Percentiles rank a stretch among this genome's conserved stretches.
Evolutionary conservation across 2,113 vertebrate genomes (phyloP).

Genomic region (Halichoeres trimaculatus): DNA sequence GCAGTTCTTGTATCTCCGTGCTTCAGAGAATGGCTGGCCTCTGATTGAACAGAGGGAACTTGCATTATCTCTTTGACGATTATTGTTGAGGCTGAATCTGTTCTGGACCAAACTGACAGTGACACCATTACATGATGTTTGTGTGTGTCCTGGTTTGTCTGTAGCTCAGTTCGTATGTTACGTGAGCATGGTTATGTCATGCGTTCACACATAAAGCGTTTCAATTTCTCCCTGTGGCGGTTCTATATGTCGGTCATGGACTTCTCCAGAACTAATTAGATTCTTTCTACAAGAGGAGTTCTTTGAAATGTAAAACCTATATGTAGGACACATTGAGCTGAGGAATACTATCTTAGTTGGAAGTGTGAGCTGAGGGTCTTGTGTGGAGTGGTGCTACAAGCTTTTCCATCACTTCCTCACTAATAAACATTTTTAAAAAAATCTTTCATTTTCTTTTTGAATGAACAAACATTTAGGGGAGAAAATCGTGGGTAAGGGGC

Average conservation of each 20-base stretch:
- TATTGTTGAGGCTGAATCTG: neutral
- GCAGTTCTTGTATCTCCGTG: neutral
- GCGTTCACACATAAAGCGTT: neutral
- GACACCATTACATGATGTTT: conserved; percentile 4
- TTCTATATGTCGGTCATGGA: conserved; percentile 28
- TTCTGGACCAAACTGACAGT: neutral
- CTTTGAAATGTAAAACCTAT: neutral
- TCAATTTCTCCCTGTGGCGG: conserved; percentile 17
- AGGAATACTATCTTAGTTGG: neutral
- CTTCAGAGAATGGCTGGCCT: neutral
- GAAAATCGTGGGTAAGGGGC: no score
- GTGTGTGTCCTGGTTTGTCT: neutral
- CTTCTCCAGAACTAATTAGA: conserved; percentile 28
- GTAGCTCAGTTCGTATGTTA: conserved; percentile 26
- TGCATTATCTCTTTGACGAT: no score
- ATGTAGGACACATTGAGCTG: conserved; percentile 18
- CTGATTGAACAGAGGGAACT: neutral
- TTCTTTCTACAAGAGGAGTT: conserved; percentile 20
- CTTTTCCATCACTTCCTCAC: no score
- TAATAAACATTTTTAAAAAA: no score
- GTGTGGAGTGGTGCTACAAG: neutral
- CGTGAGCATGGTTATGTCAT: conserved; percentile 45
- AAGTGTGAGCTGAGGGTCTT: neutral
- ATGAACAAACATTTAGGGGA: neutral
- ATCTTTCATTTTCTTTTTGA: neutral